These are phyloP conservation scores for Dryoscopus gambensis DNA, from an alignment of 2,113 vertebrate species.

Conservation along the genomic window DNA sequence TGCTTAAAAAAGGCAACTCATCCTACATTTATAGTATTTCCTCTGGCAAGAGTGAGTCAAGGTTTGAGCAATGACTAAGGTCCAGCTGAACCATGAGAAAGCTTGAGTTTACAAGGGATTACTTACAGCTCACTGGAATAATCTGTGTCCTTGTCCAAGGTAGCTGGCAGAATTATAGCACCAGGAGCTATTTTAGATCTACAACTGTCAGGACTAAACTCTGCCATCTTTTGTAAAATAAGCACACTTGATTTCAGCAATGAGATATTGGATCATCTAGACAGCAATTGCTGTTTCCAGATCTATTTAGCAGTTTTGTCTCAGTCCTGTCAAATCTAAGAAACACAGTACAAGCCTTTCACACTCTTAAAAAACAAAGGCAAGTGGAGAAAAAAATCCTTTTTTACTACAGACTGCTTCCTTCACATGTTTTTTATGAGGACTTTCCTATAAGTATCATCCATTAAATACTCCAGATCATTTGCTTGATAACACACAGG, in stretches of 20 bases:
- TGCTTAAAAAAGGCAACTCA: not conserved
- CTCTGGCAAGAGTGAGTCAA: not conserved
- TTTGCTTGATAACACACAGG: accelerated
- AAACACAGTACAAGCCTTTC: not conserved
- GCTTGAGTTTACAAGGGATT: not conserved
- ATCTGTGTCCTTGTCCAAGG: not conserved
- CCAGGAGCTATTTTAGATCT: not conserved
- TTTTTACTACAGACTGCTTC: not conserved
- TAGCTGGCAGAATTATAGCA: not conserved
- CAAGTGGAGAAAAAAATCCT: not conserved
- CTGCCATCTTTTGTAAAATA: not conserved
- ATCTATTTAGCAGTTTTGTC: not conserved
- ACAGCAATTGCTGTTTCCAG: not conserved
- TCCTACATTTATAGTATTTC: accelerated
- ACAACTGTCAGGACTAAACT: not conserved
- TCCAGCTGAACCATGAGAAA: not conserved
- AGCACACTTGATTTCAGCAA: not conserved
- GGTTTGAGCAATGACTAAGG: not conserved
- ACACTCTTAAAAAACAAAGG: not conserved
- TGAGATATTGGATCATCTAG: not conserved
- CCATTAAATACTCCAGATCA: not conserved
- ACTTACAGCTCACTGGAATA: not conserved
- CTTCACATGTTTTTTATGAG: not conserved
- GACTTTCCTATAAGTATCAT: not conserved
- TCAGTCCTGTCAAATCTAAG: not conserved